phyloP scores from a whole-genome alignment of 2,888 invertebrate genomes.

The Leptinotarsa juncta region DNA sequence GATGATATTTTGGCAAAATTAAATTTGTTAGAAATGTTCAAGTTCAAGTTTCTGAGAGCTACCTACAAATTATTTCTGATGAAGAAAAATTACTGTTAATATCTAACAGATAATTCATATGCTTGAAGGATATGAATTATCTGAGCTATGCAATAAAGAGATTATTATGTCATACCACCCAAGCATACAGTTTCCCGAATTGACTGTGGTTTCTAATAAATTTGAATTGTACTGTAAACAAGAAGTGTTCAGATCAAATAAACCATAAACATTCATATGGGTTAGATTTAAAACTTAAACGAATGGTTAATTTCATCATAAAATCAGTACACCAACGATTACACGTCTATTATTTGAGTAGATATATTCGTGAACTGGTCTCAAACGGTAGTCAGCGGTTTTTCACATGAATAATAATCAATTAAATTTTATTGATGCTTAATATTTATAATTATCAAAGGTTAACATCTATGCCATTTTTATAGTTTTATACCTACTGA shows the following conservation, averaged over 20 bases:
- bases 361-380: neutral
- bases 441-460: conserved; percentile 29
- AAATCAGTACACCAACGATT: neutral
- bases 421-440: conserved; percentile 23
- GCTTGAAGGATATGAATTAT: too few relatives aligned
- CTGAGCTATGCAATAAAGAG: neutral
- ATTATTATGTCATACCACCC: neutral
- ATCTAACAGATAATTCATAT: too few relatives aligned
- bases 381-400: conserved; percentile 14
- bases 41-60: too few relatives aligned
- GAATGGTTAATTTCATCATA: neutral
- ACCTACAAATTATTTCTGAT: too few relatives aligned
- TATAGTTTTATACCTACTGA: conserved; percentile 16
- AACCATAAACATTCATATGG: neutral
- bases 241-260: neutral
- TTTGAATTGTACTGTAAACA: neutral
- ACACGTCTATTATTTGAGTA: neutral
- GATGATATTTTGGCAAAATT: too few relatives aligned
- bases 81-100: too few relatives aligned
- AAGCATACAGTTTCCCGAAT: neutral
- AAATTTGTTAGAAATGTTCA: too few relatives aligned
- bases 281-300: neutral
- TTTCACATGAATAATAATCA: conserved; percentile 18
- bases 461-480: conserved; percentile 29
- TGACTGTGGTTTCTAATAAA: neutral